A percentile compares a stretch with the other conserved stretches of the same genome.
phyloP scores from a whole-genome alignment of 1,140 invertebrate species.

The Chymomyza costata region DNA sequence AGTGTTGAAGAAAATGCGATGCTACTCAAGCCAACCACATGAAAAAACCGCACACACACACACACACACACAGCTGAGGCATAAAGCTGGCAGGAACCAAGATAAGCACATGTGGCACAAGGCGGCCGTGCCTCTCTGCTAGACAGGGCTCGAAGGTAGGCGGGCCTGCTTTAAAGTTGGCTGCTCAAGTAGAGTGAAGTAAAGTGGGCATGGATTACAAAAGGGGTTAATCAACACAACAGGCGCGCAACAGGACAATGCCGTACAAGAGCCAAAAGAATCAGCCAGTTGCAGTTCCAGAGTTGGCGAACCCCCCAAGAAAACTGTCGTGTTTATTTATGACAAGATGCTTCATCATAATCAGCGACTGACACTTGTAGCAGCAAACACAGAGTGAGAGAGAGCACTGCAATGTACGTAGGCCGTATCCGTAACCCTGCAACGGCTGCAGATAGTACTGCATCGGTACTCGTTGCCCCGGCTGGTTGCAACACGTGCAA shows the following conservation, averaged over 20 bases:
- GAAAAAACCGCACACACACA: conserved; percentile 23
- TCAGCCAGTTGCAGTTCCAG: background rate
- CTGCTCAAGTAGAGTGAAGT: conserved; percentile 14
- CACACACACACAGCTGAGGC: conserved; percentile 16
- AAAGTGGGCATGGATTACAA: conserved; percentile 51
- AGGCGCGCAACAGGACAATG: background rate
- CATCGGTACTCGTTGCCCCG: conserved; percentile 24
- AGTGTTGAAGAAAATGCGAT: conserved; percentile 38
- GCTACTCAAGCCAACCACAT: conserved; percentile 27
- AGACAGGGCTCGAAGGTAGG: conserved; percentile 3
- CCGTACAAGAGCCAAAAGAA: conserved; percentile 9
- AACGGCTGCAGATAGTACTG: conserved; percentile 8
- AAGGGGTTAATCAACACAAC: conserved; percentile 63
- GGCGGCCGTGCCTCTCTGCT: conserved; percentile 3
- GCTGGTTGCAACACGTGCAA: conserved; percentile 46
- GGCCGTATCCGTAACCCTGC: conserved; percentile 19
- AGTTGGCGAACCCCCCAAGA: conserved; percentile 13
- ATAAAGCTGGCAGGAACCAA: conserved; percentile 35
- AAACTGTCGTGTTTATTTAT: conserved; percentile 61
- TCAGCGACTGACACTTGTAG: conserved; percentile 61
- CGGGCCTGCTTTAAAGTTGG: no score
- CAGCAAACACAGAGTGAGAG: conserved; percentile 24
- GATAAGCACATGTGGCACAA: conserved; percentile 26
- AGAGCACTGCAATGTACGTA: background rate
- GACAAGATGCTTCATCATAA: conserved; percentile 69